These are phyloP conservation scores for Coracias cyanogaster DNA, from an alignment of 2,797 vertebrate species.

Conservation along the genomic window DNA sequence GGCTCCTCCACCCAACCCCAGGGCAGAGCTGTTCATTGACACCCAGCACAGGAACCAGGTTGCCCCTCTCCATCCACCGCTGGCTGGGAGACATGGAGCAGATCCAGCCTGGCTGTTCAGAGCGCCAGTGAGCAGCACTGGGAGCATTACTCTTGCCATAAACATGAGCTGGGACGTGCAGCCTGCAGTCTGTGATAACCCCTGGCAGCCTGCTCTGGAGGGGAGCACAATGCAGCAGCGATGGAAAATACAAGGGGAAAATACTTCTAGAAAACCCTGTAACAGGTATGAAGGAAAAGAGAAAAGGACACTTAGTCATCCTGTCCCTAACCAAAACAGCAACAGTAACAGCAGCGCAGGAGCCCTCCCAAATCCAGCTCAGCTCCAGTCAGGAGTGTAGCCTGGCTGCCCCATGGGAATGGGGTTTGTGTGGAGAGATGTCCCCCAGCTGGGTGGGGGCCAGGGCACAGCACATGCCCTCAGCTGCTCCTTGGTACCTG, in stretches of 20 bases:
- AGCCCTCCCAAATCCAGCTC: background rate
- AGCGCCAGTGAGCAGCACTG: background rate
- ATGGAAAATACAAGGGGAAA: background rate
- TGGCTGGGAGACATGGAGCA: background rate
- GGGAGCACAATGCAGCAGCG: background rate
- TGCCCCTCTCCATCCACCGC: background rate
- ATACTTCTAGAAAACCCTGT: background rate
- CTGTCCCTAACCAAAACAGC: slow-evolving; percentile 1
- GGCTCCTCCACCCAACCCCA: background rate
- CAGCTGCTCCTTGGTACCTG: rapidly evolving
- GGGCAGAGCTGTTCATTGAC: rapidly evolving
- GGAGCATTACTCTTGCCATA: background rate
- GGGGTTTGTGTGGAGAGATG: no score
- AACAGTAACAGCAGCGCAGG: background rate
- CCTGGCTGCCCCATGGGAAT: no score
- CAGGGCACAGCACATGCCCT: rapidly evolving
- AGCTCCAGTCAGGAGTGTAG: background rate
- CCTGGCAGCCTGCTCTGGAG: background rate
- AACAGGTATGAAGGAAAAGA: slow-evolving; percentile 22
- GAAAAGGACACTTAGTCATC: background rate
- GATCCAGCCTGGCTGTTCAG: background rate
- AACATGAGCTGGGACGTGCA: background rate
- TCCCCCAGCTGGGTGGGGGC: no score
- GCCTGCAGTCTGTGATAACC: background rate
- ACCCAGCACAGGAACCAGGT: background rate